Percentiles rank a stretch among this genome's conserved stretches.
Conservation (phyloP, 1,140 invertebrate genomes). For the Tyrophagus putrescentiae region DNA sequence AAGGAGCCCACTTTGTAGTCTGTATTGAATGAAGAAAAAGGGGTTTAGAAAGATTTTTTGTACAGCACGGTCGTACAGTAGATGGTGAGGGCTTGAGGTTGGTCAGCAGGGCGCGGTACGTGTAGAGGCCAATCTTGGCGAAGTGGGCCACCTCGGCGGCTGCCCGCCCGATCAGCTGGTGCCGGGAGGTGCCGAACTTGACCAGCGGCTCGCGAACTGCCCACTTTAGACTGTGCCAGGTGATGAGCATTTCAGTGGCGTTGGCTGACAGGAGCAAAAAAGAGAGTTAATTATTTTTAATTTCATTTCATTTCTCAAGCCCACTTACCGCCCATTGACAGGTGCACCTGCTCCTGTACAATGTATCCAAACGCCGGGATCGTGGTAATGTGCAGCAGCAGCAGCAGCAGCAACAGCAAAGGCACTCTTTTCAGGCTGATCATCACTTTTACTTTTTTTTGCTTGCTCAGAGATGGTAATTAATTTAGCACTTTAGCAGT, state of each 20-base stretch:
- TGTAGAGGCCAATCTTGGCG: slow-evolving; percentile 40
- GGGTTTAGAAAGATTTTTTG: too few relatives aligned
- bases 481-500: too few relatives aligned
- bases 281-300: background rate
- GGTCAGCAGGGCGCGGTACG: slow-evolving; percentile 52
- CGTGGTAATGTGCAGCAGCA: too few relatives aligned
- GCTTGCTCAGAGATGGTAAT: too few relatives aligned
- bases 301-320: background rate
- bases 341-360: slow-evolving; percentile 20
- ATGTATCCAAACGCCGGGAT: too few relatives aligned
- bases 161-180: slow-evolving; percentile 40
- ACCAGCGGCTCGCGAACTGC: slow-evolving; percentile 44
- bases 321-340: slow-evolving; percentile 20
- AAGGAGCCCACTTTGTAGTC: slow-evolving; percentile 32
- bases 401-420: too few relatives aligned
- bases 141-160: slow-evolving; percentile 53
- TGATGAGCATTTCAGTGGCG: slow-evolving; percentile 60
- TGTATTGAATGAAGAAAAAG: too few relatives aligned
- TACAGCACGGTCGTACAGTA: too few relatives aligned
- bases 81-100: slow-evolving; percentile 41
- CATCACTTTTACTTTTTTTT: too few relatives aligned
- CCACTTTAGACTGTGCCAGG: slow-evolving; percentile 62
- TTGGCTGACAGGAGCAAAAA: slow-evolving; percentile 38
- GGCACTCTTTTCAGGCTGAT: too few relatives aligned
- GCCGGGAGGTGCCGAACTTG: slow-evolving; percentile 49